Evolutionary conservation across 2,888 invertebrate genomes (phyloP).

Genomic region (Clunio marinus): DNA sequence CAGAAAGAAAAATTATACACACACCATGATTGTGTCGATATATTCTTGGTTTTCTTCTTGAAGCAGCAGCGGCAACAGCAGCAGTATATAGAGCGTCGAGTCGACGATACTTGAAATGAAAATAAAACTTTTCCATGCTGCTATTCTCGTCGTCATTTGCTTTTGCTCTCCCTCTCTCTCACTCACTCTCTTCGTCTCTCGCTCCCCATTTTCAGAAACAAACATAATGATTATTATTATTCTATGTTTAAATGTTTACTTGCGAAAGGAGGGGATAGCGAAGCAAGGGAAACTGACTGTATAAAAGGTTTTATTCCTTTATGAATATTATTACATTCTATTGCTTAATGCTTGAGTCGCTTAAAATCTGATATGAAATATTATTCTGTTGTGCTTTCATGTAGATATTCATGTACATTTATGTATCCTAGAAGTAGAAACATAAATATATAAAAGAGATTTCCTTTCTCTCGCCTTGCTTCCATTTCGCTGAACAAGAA

Average conservation of each 20-base stretch:
- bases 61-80: too few relatives aligned
- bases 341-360: background rate
- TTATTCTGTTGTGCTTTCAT: too few relatives aligned
- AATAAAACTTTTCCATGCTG: constrained; percentile 3
- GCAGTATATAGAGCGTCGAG: constrained; percentile 5
- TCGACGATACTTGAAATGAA: too few relatives aligned
- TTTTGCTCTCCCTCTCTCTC: constrained; percentile 4
- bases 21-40: constrained; percentile 32
- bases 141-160: background rate
- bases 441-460: background rate
- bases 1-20: too few relatives aligned
- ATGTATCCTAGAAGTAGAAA: too few relatives aligned
- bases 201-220: background rate
- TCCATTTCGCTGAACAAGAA: background rate
- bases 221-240: constrained; percentile 29
- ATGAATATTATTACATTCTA: constrained; percentile 31
- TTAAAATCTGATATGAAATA: background rate
- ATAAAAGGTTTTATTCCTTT: constrained; percentile 3
- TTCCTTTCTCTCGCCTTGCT: background rate
- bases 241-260: constrained; percentile 23
- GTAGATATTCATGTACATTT: too few relatives aligned
- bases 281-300: background rate
- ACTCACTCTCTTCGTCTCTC: too few relatives aligned
- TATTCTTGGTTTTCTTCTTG: background rate
- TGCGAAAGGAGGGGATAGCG: background rate